These are phyloP conservation scores for Amblyraja radiata DNA, from an alignment of 2,797 vertebrate species.

Conservation along the genomic window DNA sequence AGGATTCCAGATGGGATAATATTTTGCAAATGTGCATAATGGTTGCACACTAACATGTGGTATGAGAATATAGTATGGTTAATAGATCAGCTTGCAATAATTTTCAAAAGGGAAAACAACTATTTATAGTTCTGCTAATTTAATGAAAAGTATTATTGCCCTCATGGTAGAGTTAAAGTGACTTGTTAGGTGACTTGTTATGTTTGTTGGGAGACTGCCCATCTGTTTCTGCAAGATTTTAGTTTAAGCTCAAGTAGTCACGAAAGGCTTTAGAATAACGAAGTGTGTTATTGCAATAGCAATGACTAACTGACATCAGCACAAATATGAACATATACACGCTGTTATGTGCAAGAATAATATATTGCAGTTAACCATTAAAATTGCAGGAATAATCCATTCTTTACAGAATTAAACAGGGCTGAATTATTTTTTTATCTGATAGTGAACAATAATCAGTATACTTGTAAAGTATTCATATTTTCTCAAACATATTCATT, in stretches of 20 bases:
- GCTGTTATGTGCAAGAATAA: neutral
- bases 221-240: constrained; percentile 24
- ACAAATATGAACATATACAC: neutral
- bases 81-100: neutral
- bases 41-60: neutral
- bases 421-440: neutral
- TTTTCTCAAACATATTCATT: neutral
- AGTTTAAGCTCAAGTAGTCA: neutral
- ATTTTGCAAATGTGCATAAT: neutral
- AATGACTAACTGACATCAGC: neutral
- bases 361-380: neutral
- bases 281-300: neutral
- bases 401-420: neutral
- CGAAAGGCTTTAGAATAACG: neutral
- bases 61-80: neutral
- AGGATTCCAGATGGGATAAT: neutral
- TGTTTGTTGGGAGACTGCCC: constrained; percentile 9
- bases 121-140: neutral
- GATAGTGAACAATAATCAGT: neutral
- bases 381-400: neutral
- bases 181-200: neutral
- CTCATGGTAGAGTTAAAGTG: neutral
- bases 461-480: neutral
- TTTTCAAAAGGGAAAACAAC: neutral
- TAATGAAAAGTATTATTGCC: neutral